Base-by-base conservation (phyloP, 2,888 invertebrate species). In the Troilus luridus region DNA sequence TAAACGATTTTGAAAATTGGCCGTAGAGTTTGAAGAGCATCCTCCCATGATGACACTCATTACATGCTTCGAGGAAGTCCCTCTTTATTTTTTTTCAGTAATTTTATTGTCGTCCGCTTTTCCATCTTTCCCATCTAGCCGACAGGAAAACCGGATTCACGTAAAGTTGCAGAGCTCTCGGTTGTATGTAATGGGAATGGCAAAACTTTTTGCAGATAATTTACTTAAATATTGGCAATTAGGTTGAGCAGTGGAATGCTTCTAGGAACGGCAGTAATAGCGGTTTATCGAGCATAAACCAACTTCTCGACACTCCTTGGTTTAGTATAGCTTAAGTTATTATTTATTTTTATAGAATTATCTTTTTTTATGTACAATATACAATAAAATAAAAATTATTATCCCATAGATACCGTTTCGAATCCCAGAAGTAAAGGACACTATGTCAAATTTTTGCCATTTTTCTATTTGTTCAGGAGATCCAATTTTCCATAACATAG, bases 71-170 rank as follows among this genome's bases (percentile, higher is more conserved):
- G 56, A 85, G 85, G 85, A 85, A 81, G n/a, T 56, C 85, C n/a
- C n/a, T 21, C 3, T 56, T 5, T 81, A 21, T 59, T 17, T 72
- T 56, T 77, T 77, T 58, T 3, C n/a, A n/a, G 90, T 72, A 90
- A 90, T 90, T 90, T 77, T 59, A 90, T 90, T 90, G 90, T 90
- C 72, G 90, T 62, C 58, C 60, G 60, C 88, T 62, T 62, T 62
- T 62, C 88, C 62, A 24, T 77, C 90, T 58, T 90, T 90, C 90
- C 90, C 90, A 90, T 90, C 90, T 72, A 58, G 56, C 90, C 27
- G 59, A 90, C 90, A 90, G 72, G 90, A 90, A 90, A 24, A 58
- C 72, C 90, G 77, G 72, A 56, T 90, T 90, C 77, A 90, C 90
- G 67, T 72, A 77, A 90, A 90, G 58, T 64, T 72, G 59, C 58